A percentile compares a stretch with the other conserved stretches of the same genome.
phyloP scores from a whole-genome alignment of 2,888 invertebrate genomes.

The Papilio protenor region DNA sequence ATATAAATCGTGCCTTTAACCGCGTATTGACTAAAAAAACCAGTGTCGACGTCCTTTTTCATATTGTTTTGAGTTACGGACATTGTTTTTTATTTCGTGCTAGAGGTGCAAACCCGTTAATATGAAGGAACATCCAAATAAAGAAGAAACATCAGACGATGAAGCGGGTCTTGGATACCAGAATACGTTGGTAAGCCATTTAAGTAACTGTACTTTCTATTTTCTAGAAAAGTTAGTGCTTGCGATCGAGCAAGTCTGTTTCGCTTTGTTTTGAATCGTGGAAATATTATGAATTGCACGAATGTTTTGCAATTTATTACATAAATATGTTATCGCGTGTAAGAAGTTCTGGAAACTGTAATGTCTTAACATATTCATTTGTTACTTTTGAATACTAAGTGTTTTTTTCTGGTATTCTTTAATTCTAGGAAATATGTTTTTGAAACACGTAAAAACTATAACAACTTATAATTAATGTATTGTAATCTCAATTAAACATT shows the following conservation, averaged over 20 bases:
- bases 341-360: conserved; percentile 10
- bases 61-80: conserved; percentile 67
- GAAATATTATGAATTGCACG: conserved; percentile 22
- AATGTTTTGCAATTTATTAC: conserved; percentile 26
- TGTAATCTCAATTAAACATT: background rate
- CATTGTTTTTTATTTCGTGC: conserved; percentile 60
- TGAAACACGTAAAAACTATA: background rate
- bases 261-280: conserved; percentile 31
- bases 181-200: conserved; percentile 86
- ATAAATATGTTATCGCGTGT: conserved; percentile 20
- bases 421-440: background rate
- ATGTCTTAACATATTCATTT: background rate
- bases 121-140: conserved; percentile 70
- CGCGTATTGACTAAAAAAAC: conserved; percentile 54
- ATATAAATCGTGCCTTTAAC: conserved; percentile 63
- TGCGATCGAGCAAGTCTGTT: conserved; percentile 45
- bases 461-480: background rate
- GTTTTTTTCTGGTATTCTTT: background rate
- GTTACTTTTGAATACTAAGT: background rate
- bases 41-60: conserved; percentile 48
- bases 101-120: conserved; percentile 56
- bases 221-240: conserved; percentile 60
- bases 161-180: conserved; percentile 88
- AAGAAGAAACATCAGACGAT: conserved; percentile 82
- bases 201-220: conserved; percentile 64